phyloP scores from a whole-genome alignment of 2,888 invertebrate genomes.

The Phorcus lineatus region DNA sequence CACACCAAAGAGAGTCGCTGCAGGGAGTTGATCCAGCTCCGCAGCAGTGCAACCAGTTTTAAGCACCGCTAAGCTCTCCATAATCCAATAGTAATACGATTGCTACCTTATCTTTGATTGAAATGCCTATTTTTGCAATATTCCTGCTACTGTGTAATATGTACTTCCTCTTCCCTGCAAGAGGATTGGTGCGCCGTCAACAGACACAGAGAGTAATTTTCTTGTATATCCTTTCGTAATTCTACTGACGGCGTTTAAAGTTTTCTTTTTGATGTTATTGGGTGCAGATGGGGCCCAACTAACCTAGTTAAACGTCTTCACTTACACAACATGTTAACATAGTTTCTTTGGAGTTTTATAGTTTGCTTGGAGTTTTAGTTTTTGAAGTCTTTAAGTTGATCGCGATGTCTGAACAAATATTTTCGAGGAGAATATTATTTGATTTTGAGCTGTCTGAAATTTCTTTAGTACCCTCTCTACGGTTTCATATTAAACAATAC shows the following conservation, averaged over 20 bases:
- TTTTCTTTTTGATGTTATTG: neutral
- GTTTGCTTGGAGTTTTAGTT: too few species aligned
- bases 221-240: constrained; percentile 4
- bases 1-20: neutral
- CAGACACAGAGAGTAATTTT: neutral
- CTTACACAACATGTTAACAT: too few species aligned
- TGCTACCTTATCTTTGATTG: constrained; percentile 1
- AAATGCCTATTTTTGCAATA: neutral
- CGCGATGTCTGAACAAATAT: too few species aligned
- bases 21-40: neutral
- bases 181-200: neutral
- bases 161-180: neutral
- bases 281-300: too few species aligned
- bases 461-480: too few species aligned
- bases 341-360: too few species aligned
- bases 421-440: too few species aligned
- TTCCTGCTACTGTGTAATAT: neutral
- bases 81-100: neutral
- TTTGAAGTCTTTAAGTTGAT: too few species aligned
- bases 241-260: constrained; percentile 4
- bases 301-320: too few species aligned
- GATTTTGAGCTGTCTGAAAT: neutral
- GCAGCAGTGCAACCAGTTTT: neutral
- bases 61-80: neutral
- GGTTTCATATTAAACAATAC: too few species aligned